A percentile compares a stretch with the other conserved stretches of the same genome.
Evolutionary conservation across 2,113 vertebrate genomes (phyloP).

Genomic region (Rynchops niger): DNA sequence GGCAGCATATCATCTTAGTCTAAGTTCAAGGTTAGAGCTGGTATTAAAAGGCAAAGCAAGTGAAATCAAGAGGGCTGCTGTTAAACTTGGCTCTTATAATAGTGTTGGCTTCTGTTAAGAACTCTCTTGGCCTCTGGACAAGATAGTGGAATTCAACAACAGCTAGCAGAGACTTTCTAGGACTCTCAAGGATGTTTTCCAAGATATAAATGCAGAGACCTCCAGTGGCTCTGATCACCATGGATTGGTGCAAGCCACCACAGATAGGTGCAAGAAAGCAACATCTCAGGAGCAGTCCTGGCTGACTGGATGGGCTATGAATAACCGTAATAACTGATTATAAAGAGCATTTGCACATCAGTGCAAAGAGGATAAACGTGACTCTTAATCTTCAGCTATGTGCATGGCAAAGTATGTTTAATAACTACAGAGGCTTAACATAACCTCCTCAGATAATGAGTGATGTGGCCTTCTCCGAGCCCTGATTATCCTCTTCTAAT

Average conservation of each 20-base stretch:
- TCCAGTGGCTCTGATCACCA: slow-evolving; percentile 27
- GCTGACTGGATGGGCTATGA: neutral
- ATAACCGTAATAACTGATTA: neutral
- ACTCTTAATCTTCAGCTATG: slow-evolving; percentile 51
- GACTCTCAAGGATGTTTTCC: slow-evolving; percentile 48
- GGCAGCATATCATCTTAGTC: neutral
- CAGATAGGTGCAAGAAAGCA: neutral
- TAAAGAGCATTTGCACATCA: neutral
- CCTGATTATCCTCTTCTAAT: slow-evolving; percentile 66
- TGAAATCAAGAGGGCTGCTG: slow-evolving; percentile 34
- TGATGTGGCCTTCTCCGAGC: slow-evolving; percentile 54
- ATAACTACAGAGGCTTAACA: slow-evolving; percentile 57
- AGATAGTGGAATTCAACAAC: slow-evolving; percentile 53
- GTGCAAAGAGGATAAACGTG: slow-evolving; percentile 35
- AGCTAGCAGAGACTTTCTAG: slow-evolving; percentile 45
- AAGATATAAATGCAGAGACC: slow-evolving; percentile 13
- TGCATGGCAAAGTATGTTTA: slow-evolving; percentile 58
- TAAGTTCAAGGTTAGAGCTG: slow-evolving; percentile 44
- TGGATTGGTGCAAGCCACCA: neutral
- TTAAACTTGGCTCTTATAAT: slow-evolving; percentile 35
- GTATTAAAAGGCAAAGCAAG: slow-evolving; percentile 24
- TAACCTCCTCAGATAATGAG: slow-evolving; percentile 46
- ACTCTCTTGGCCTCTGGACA: slow-evolving; percentile 47
- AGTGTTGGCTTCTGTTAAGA: slow-evolving; percentile 26
- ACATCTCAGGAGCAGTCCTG: neutral